Base-by-base conservation (phyloP, 2,888 invertebrate species). In the Pheosia gnoma region DNA sequence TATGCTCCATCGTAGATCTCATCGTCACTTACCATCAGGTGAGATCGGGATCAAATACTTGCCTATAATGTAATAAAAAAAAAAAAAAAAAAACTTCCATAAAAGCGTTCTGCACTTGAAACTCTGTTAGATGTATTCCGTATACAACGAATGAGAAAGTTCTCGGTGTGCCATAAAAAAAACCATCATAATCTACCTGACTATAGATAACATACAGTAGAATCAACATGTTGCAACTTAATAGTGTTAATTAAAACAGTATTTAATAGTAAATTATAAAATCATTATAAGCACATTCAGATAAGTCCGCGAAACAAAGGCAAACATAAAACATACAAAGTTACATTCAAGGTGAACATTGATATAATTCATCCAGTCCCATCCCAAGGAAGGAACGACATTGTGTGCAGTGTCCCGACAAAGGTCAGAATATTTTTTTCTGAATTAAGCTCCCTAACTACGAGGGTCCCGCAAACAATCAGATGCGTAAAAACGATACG, bases 361-460 rank as follows among this genome's bases (percentile, higher is more conserved):
- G n/a, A 51, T 51, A 9, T 51, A 13, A 51, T 51, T 51, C 25
- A 25, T 25, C 51, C 13, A 51, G n/a, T 4, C 11, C 47, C 25
- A 25, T 25, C 51, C 51, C 13, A 25, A 11, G 25, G 25, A 25
- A 51, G 25, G 37, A 38, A 11, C 37, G 38, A 53, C 37, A 53
- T 37, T 36, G 8, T 36, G 36, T 37, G 53, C 37, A 53, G 37
- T 37, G 53, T 53, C 8, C 37, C 37, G 53, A 53, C 11, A 11
- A 53, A 53, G 53, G 53, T 53, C 53, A 53, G 53, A 58, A 38
- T 5, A 38, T 5, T 39, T 9, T 13, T 61, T 59, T 55, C 49
- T 36, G 59, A 59, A 65, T 53, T 36, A 59, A 59, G 61, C 61
- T 38, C 41, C 49, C 47, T 58, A 63, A 68, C 66, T 68, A 60